Evolutionary conservation across 2,888 invertebrate genomes (phyloP).

Genomic region (Scaptomyza cyrtandrae): DNA sequence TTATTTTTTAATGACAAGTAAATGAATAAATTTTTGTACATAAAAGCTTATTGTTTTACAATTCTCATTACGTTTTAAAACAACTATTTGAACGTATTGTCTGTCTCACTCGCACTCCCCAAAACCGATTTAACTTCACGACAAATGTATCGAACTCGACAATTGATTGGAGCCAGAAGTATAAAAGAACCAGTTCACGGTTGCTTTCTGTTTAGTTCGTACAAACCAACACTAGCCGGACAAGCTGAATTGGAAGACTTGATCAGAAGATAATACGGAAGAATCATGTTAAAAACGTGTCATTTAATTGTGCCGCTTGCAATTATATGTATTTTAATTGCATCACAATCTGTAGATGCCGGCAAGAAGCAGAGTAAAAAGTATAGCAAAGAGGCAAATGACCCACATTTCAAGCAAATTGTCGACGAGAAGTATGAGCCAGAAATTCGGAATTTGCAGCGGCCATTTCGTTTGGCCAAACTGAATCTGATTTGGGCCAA

Average conservation of each 20-base stretch:
- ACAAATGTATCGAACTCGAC: neutral
- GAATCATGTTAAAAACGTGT: conserved; percentile 54
- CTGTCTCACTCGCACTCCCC: neutral
- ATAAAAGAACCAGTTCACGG: neutral
- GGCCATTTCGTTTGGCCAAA: conserved; percentile 96
- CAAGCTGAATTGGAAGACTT: conserved; percentile 25
- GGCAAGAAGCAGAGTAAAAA: conserved; percentile 79
- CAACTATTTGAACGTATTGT: no score
- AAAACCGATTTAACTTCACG: conserved; percentile 8
- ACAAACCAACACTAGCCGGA: conserved; percentile 12
- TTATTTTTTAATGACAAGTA: neutral
- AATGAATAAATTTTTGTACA: no score
- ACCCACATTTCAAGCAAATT: conserved; percentile 65
- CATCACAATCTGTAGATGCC: conserved; percentile 45
- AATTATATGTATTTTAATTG: conserved; percentile 48
- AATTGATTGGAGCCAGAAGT: neutral
- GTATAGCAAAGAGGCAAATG: conserved; percentile 81
- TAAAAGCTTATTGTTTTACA: no score
- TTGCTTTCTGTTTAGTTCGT: neutral
- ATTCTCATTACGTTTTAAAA: no score
- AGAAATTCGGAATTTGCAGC: conserved; percentile 90
- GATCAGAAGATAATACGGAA: conserved; percentile 29
- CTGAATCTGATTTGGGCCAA: conserved; percentile 95
- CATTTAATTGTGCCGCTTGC: conserved; percentile 39
- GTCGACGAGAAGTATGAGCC: conserved; percentile 83